phyloP scores from a whole-genome alignment of 2,113 vertebrate genomes.

The Sclerurus mexicanus region DNA sequence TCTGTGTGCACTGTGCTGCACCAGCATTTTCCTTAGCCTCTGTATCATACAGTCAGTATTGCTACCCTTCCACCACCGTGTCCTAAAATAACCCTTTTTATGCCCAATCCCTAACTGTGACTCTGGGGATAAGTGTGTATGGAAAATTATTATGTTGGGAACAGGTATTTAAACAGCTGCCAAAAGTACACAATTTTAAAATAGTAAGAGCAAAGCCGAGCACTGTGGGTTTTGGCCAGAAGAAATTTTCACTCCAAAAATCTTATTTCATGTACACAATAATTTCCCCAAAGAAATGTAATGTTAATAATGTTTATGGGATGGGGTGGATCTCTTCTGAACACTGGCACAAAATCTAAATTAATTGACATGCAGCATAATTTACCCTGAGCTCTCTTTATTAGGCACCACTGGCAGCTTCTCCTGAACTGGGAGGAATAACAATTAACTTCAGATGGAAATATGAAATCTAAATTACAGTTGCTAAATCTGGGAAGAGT shows the following conservation, averaged over 20 bases:
- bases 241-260: not conserved
- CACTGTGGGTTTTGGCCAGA: not conserved
- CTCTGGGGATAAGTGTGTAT: not conserved
- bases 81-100: constrained; percentile 48
- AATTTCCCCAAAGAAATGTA: not conserved
- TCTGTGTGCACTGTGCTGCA: not conserved
- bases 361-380: constrained; percentile 17
- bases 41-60: not conserved
- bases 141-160: constrained; percentile 8
- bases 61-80: not conserved
- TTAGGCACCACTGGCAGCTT: constrained; percentile 14
- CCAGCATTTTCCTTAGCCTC: not conserved
- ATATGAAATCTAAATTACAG: constrained; percentile 46
- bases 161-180: not conserved
- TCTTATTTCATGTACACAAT: not conserved
- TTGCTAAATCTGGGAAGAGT: constrained; percentile 5
- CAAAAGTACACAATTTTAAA: not conserved
- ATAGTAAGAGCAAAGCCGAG: not conserved
- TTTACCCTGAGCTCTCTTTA: constrained; percentile 19
- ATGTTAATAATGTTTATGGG: not conserved
- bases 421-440: constrained; percentile 16
- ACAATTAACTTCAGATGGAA: constrained; percentile 46
- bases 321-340: not conserved
- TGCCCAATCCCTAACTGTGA: not conserved
- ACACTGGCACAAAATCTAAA: not conserved